Percentiles rank a stretch among this genome's conserved stretches.
Conservation (phyloP, 1,140 invertebrate species). For the Dreissena polymorpha region DNA sequence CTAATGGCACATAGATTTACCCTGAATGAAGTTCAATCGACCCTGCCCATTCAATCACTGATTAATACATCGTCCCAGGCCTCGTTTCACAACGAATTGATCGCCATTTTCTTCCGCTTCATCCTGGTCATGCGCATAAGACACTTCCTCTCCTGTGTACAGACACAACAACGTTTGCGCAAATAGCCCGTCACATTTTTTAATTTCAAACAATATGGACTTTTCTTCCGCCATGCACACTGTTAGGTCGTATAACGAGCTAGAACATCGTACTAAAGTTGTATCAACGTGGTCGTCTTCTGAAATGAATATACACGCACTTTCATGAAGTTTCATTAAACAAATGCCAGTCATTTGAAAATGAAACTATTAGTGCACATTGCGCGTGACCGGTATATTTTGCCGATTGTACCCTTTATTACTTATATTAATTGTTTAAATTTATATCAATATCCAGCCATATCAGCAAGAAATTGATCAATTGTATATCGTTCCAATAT, state of each 20-base stretch:
- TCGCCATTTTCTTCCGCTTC: slow-evolving; percentile 22
- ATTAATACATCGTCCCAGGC: slow-evolving; percentile 59
- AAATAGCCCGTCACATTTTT: slow-evolving; percentile 34
- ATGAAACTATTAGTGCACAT: too few relatives aligned
- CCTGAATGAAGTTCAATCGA: slow-evolving; percentile 64
- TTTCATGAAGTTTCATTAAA: too few relatives aligned
- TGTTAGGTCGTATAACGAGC: slow-evolving; percentile 12
- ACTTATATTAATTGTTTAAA: too few relatives aligned
- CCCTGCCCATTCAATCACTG: slow-evolving; percentile 57
- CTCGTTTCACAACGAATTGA: slow-evolving; percentile 41
- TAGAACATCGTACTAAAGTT: background rate
- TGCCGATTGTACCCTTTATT: too few relatives aligned
- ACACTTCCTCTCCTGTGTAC: background rate
- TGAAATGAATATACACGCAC: slow-evolving; percentile 22
- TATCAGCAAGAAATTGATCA: too few relatives aligned
- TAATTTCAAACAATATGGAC: background rate
- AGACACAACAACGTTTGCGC: slow-evolving; percentile 28
- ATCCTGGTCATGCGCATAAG: background rate
- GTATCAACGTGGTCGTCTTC: slow-evolving; percentile 6
- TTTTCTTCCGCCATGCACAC: slow-evolving; percentile 18
- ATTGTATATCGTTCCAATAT: too few relatives aligned
- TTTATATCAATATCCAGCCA: too few relatives aligned
- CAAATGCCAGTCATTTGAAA: too few relatives aligned
- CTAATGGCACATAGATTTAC: slow-evolving; percentile 63
- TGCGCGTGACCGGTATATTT: too few relatives aligned